Conservation (phyloP, 2,797 vertebrate species). For the Gouania willdenowi region DNA sequence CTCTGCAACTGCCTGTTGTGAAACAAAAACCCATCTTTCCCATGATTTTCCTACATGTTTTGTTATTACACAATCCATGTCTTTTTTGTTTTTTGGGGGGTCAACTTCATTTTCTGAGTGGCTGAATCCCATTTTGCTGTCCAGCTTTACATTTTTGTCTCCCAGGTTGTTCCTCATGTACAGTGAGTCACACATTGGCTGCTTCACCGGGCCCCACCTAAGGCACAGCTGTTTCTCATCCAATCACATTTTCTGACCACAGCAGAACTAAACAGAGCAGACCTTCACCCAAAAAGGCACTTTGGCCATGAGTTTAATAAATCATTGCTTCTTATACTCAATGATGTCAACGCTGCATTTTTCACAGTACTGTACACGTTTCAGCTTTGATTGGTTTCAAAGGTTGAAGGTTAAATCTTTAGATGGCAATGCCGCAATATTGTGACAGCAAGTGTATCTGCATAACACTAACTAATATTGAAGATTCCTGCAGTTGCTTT, state of each 20-base stretch:
- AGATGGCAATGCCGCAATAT: too few relatives aligned
- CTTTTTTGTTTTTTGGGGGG: constrained; percentile 1
- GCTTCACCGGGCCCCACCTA: constrained; percentile 51
- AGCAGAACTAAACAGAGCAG: constrained; percentile 25
- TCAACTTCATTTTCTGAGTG: background rate
- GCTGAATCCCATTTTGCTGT: background rate
- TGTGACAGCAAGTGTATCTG: too few relatives aligned
- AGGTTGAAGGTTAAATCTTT: too few relatives aligned
- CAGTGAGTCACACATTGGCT: constrained; percentile 69
- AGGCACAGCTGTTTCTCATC: constrained; percentile 59
- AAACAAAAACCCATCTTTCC: constrained; percentile 1
- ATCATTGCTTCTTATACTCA: too few relatives aligned
- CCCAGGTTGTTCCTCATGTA: constrained; percentile 39
- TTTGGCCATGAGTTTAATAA: too few relatives aligned
- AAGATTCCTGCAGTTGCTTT: too few relatives aligned
- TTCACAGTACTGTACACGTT: too few relatives aligned
- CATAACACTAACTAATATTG: too few relatives aligned
- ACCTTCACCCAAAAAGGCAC: too few relatives aligned
- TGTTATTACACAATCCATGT: constrained; percentile 23
- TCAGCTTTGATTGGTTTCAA: too few relatives aligned
- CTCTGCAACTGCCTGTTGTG: background rate
- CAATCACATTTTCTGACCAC: constrained; percentile 21
- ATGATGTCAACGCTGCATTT: too few relatives aligned
- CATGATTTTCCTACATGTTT: constrained; percentile 4
- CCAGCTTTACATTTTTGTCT: background rate